Base-by-base conservation (phyloP, 2,888 invertebrate species). In the Sinohyriopsis cumingii region DNA sequence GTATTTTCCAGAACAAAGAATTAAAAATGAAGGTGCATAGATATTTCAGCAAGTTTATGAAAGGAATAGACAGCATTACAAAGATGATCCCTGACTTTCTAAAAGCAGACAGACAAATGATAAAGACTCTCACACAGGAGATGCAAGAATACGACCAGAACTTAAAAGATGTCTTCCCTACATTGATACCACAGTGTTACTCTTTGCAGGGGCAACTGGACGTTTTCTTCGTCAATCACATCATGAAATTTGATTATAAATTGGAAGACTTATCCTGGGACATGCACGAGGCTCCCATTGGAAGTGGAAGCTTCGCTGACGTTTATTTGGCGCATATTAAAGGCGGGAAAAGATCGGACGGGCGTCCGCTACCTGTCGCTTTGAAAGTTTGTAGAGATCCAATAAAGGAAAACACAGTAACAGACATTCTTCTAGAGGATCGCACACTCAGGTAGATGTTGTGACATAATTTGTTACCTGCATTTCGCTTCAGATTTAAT, bases 221-320 rank as follows among this genome's bases (percentile, higher is more conserved):
- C 69, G 65, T 85, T 59, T 85, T 86, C 72, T 87, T 73, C 62
- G 82, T 84, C 1, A 79, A 80, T 65, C 72, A 81, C 18, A 72
- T 87, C 18, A 83, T 86, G 81, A 73, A 70, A 24, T 84, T 84
- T 64, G 86, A 87, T 65, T 84, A 80, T 70, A 70, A 73, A 6
- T 66, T 83, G 6, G 69, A 78, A 18, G 84, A 85, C 55, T 28
- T 87, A 9, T 65, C 57, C 12, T 85, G 78, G 75, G 78, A 82
- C 63, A 70, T 75, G 9, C 56, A 60, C 2, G 77, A 77, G 1
- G 72, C 75, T 28, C 73, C 77, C 12, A 63, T 86, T 1, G 85
- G 86, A 18, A 80, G 78, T 20, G 87, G 87, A 15, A 82, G 80
- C 65, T 87, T 86, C 74, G 86, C 86, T 6, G 81, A 82, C 64